phyloP scores from a whole-genome alignment of 2,797 vertebrate genomes.

The Gambelia wislizenii region DNA sequence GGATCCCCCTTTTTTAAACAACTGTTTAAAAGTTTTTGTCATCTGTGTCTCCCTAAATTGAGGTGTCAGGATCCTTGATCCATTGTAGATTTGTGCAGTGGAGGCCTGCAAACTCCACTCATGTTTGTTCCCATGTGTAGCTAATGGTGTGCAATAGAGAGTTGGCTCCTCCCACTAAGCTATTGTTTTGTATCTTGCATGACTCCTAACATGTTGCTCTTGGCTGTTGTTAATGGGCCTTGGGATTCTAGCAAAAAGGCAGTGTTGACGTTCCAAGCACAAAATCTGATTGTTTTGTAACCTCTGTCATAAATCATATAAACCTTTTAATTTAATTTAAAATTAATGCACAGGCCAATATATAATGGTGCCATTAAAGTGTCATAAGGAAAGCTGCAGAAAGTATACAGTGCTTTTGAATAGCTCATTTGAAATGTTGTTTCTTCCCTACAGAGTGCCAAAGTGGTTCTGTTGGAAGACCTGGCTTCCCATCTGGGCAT shows the following conservation, averaged over 20 bases:
- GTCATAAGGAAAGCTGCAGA: background rate
- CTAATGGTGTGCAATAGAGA: background rate
- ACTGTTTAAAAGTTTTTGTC: too few species aligned
- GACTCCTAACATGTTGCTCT: background rate
- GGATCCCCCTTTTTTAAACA: too few species aligned
- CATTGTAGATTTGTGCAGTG: background rate
- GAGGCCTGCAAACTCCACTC: too few species aligned
- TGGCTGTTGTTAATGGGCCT: background rate
- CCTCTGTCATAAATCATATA: background rate
- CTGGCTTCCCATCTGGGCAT: constrained; percentile 93
- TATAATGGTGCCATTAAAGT: background rate
- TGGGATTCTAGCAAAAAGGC: background rate
- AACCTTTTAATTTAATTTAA: background rate
- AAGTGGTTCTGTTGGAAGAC: constrained; percentile 95
- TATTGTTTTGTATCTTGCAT: background rate
- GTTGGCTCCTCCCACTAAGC: background rate
- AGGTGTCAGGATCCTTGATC: background rate
- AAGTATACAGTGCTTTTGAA: background rate
- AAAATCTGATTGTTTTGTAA: background rate
- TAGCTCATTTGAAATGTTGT: background rate
- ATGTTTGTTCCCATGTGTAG: background rate
- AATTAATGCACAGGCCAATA: too few species aligned
- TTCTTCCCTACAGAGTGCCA: constrained; percentile 81
- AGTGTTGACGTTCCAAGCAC: background rate
- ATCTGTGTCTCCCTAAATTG: background rate